A percentile compares a stretch with the other conserved stretches of the same genome.
Conservation (phyloP, 37 sponge, comb jelly and placozoan species). For the Lycopodina hypogea region DNA sequence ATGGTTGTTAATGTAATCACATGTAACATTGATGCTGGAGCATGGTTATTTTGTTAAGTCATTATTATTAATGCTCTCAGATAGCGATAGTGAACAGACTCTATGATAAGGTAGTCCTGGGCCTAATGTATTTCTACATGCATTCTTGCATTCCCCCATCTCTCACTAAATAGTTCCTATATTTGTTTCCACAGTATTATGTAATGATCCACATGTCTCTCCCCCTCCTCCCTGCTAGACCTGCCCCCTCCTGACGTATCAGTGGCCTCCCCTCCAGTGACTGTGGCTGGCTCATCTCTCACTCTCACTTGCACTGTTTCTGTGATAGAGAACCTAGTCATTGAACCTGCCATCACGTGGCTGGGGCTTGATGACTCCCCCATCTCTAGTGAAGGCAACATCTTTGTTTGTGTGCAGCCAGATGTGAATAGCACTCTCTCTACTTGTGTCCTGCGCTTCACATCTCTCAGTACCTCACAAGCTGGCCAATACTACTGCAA, state of each 20-base stretch:
- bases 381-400: not conserved
- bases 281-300: conserved; percentile 31
- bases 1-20: too few relatives aligned
- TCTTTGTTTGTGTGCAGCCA: not conserved
- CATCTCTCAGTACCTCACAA: conserved; percentile 27
- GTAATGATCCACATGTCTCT: too few relatives aligned
- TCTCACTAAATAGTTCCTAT: too few relatives aligned
- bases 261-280: not conserved
- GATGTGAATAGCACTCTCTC: not conserved
- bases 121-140: too few relatives aligned
- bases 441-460: conserved; percentile 7
- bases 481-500: conserved; percentile 40
- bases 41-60: too few relatives aligned
- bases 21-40: too few relatives aligned
- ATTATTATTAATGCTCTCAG: too few relatives aligned
- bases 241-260: conserved; percentile 29
- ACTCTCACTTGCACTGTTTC: conserved; percentile 24
- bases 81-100: too few relatives aligned
- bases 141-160: too few relatives aligned
- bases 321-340: not conserved
- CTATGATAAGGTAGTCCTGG: too few relatives aligned
- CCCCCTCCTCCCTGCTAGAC: not conserved
- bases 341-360: conserved; percentile 22
- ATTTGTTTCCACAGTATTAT: too few relatives aligned
- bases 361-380: not conserved